These are phyloP conservation scores for Micronycteris hirsuta DNA, from an alignment of 2,113 vertebrate genomes.

Conservation along the genomic window DNA sequence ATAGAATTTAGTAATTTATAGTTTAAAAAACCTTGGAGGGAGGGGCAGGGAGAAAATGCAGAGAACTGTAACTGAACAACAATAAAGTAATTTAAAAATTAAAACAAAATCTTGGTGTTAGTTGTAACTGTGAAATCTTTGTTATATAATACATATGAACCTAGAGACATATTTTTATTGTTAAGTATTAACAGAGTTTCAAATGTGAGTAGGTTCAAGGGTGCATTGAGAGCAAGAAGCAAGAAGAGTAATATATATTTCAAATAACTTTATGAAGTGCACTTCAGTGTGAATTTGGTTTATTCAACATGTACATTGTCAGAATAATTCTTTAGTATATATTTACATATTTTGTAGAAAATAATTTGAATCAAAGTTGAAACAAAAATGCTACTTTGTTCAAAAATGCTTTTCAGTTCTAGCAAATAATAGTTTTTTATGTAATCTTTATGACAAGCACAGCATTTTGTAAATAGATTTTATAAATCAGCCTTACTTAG, in stretches of 20 bases:
- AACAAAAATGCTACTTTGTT: background rate
- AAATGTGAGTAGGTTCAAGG: conserved; percentile 78
- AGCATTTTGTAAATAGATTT: background rate
- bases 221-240: conserved; percentile 64
- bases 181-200: conserved; percentile 73
- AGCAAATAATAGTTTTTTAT: background rate
- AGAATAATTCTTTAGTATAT: conserved; percentile 50
- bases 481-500: background rate
- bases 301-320: conserved; percentile 50
- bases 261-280: conserved; percentile 74
- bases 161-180: background rate
- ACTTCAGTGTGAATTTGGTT: conserved; percentile 63
- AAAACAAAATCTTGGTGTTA: conserved; percentile 53
- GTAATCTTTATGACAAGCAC: background rate
- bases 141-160: conserved; percentile 51
- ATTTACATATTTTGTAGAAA: background rate
- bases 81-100: conserved; percentile 12
- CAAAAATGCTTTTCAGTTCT: background rate
- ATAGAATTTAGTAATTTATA: conserved; percentile 24
- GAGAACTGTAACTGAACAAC: no score
- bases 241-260: conserved; percentile 62
- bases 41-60: no score
- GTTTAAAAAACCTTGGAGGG: conserved; percentile 36
- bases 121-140: conserved; percentile 55
- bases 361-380: conserved; percentile 17